Percentiles rank a stretch among this genome's conserved stretches.
These are phyloP conservation scores for Margaritifera margaritifera DNA, from an alignment of 2,888 invertebrate species.

Conservation along the genomic window DNA sequence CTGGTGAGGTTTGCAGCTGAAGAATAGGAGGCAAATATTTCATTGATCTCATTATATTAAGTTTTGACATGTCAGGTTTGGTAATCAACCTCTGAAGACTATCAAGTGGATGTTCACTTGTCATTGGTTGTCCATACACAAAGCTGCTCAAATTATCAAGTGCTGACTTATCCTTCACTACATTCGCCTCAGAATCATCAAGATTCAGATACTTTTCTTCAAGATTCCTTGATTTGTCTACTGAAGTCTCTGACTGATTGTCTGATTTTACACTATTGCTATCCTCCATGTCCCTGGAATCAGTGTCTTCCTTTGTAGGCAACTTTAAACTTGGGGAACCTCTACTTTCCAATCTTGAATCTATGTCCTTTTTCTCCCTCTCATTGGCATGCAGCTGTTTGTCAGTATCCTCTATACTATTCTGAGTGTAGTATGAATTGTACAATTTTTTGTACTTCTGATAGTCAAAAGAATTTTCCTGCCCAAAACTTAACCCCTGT, in stretches of 20 bases:
- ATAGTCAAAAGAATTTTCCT: constrained; percentile 32
- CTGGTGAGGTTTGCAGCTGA: constrained; percentile 36
- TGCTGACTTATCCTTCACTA: constrained; percentile 53
- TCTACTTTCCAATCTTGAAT: constrained; percentile 13
- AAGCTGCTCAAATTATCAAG: constrained; percentile 68
- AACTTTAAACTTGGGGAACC: too few relatives aligned
- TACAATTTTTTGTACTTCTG: constrained; percentile 34
- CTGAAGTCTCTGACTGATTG: constrained; percentile 18
- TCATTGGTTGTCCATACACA: constrained; percentile 68
- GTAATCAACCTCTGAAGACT: constrained; percentile 96
- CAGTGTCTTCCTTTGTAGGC: constrained; percentile 8
- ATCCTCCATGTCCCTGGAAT: constrained; percentile 27
- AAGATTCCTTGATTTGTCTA: constrained; percentile 40
- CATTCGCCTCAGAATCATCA: constrained; percentile 26
- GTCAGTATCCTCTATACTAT: constrained; percentile 18
- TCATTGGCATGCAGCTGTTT: constrained; percentile 2
- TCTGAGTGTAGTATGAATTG: constrained; percentile 27
- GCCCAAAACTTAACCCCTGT: constrained; percentile 21
- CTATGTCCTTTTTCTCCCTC: constrained; percentile 14
- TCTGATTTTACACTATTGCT: constrained; percentile 26
- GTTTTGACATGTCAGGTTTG: constrained; percentile 83
- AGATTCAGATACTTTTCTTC: constrained; percentile 52
- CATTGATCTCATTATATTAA: constrained; percentile 31
- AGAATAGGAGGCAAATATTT: constrained; percentile 41
- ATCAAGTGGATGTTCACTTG: constrained; percentile 87